Percentiles rank a stretch among this genome's conserved stretches.
Conservation (phyloP, 2,888 invertebrate genomes). For the Pharmacophagus antenor region DNA sequence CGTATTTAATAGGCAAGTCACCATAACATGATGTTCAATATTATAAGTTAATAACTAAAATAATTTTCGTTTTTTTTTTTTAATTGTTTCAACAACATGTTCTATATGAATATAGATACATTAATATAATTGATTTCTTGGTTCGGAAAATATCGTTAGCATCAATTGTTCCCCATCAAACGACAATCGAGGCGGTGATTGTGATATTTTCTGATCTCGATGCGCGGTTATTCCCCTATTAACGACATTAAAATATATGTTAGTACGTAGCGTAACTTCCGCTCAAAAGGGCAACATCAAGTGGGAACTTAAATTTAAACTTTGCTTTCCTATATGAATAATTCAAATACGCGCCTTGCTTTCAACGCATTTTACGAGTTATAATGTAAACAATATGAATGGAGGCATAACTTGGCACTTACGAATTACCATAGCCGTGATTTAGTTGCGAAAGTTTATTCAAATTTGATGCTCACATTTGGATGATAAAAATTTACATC, state of each 20-base stretch:
- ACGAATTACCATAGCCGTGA: constrained; percentile 20
- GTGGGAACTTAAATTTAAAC: constrained; percentile 21
- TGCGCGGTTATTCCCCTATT: background rate
- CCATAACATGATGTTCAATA: no score
- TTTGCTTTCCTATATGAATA: constrained; percentile 27
- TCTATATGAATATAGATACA: no score
- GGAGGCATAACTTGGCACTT: constrained; percentile 23
- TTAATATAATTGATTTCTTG: no score
- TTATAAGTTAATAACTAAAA: no score
- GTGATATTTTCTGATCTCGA: background rate
- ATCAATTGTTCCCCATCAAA: no score
- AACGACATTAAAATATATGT: background rate
- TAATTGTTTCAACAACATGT: no score
- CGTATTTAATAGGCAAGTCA: no score
- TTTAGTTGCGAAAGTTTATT: constrained; percentile 20
- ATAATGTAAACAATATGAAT: constrained; percentile 29
- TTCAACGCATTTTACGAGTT: constrained; percentile 19
- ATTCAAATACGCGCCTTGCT: constrained; percentile 21
- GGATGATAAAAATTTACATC: constrained; percentile 22
- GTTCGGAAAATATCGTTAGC: no score
- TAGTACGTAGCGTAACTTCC: background rate
- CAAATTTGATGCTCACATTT: constrained; percentile 15
- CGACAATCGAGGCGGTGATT: no score
- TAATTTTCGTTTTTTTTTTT: no score
- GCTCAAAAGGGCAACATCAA: constrained; percentile 15